These are phyloP conservation scores for Nemotelus nigrinus DNA, from an alignment of 2,888 invertebrate genomes.

Conservation along the genomic window DNA sequence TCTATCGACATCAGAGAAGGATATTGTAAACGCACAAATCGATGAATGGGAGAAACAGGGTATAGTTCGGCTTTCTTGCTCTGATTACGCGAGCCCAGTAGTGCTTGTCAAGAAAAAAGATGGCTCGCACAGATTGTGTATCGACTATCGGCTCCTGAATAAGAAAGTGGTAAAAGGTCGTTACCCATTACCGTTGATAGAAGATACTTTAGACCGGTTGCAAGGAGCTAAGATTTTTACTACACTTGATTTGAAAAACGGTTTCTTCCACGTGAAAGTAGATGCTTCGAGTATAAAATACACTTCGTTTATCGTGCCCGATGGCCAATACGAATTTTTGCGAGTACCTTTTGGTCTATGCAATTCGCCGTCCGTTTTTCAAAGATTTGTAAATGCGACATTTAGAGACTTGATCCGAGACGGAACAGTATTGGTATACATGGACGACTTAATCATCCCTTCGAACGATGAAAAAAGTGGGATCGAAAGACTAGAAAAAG, in stretches of 20 bases:
- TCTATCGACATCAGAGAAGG: conserved; percentile 52
- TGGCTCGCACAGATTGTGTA: conserved; percentile 15
- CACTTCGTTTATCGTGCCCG: neutral
- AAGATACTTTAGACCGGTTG: conserved; percentile 52
- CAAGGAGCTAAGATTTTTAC: conserved; percentile 12
- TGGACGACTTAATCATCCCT: conserved; percentile 16
- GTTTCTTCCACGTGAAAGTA: conserved; percentile 46
- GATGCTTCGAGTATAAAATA: conserved; percentile 46
- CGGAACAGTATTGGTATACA: neutral
- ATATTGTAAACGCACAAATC: conserved; percentile 54
- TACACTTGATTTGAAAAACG: conserved; percentile 13
- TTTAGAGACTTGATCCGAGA: neutral
- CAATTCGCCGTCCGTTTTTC: conserved; percentile 21
- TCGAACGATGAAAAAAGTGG: conserved; percentile 2
- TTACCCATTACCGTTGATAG: conserved; percentile 53
- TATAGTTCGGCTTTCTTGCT: conserved; percentile 54
- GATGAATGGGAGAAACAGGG: conserved; percentile 54
- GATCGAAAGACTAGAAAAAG: neutral
- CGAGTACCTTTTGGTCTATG: neutral
- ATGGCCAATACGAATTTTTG: conserved; percentile 6
- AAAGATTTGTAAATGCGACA: neutral
- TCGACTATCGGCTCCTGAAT: conserved; percentile 43
- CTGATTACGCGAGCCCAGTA: conserved; percentile 8
- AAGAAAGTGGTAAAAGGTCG: conserved; percentile 49
- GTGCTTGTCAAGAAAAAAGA: conserved; percentile 50